Evolutionary conservation across 2,113 vertebrate species (phyloP).

Genomic region (Laterallus jamaicensis): DNA sequence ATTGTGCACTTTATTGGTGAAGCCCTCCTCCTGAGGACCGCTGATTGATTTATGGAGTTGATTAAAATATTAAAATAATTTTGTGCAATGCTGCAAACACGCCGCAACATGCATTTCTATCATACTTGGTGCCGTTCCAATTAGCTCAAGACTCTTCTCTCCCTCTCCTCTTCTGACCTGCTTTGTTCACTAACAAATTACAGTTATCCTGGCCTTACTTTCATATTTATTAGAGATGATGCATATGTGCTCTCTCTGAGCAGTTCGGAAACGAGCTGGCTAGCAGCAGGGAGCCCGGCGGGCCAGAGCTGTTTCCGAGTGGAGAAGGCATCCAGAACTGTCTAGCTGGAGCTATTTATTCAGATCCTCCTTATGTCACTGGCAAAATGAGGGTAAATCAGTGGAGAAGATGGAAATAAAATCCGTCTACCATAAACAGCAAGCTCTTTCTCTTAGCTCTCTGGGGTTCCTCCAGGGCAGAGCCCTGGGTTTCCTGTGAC

Average conservation of each 20-base stretch:
- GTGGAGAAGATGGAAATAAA: slow-evolving; percentile 13
- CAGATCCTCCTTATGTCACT: neutral
- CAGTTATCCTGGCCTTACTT: neutral
- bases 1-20: neutral
- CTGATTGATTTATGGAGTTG: slow-evolving; percentile 33
- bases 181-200: neutral
- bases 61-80: slow-evolving; percentile 46
- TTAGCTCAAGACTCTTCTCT: slow-evolving; percentile 1
- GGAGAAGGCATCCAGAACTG: slow-evolving; percentile 19
- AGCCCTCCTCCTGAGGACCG: neutral
- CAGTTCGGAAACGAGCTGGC: neutral
- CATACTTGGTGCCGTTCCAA: neutral
- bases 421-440: neutral
- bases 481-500: neutral
- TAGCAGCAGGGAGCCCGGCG: neutral
- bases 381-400: slow-evolving; percentile 18
- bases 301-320: slow-evolving; percentile 11
- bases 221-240: neutral
- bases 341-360: slow-evolving; percentile 34
- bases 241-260: neutral
- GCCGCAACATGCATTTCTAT: neutral
- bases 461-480: neutral
- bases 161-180: neutral
- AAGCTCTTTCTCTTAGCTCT: neutral
- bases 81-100: neutral